Evolutionary conservation across 30 jellyfish, hydroid and myxozoan genomes (phyloP).

Genomic region (Turritopsis rubra): DNA sequence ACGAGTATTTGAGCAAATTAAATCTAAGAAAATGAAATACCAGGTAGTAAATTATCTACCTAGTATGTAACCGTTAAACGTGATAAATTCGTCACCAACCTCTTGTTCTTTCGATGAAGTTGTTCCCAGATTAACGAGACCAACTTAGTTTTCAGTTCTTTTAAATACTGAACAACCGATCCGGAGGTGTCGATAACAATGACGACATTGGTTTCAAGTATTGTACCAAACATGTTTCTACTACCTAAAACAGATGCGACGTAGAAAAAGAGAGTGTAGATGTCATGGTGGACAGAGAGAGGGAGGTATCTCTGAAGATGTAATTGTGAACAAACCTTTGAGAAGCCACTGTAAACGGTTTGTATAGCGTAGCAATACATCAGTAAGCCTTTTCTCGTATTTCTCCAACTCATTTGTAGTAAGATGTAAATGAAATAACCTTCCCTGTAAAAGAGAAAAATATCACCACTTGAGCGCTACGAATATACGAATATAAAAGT

Average conservation of each 20-base stretch:
- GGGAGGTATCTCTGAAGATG: not conserved
- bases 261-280: not conserved
- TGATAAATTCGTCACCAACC: conserved; percentile 19
- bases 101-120: conserved; percentile 30
- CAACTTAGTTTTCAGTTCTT: conserved; percentile 45
- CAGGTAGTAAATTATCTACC: not conserved
- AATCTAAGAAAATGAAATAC: conserved; percentile 32
- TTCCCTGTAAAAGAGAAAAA: conserved; percentile 38
- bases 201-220: conserved; percentile 48
- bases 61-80: not conserved
- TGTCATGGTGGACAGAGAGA: not conserved
- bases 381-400: conserved; percentile 43
- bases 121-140: conserved; percentile 53
- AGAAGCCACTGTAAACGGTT: conserved; percentile 67
- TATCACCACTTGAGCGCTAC: too few species aligned
- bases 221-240: conserved; percentile 63
- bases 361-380: conserved; percentile 44
- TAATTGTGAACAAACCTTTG: conserved; percentile 34
- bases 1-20: conserved; percentile 49
- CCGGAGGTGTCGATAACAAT: conserved; percentile 66
- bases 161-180: conserved; percentile 57
- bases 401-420: conserved; percentile 58
- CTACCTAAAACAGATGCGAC: conserved; percentile 38
- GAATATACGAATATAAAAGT: too few species aligned
- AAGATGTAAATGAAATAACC: conserved; percentile 41